phyloP scores from a whole-genome alignment of 2,888 invertebrate genomes.

The Thymelicus acteon region DNA sequence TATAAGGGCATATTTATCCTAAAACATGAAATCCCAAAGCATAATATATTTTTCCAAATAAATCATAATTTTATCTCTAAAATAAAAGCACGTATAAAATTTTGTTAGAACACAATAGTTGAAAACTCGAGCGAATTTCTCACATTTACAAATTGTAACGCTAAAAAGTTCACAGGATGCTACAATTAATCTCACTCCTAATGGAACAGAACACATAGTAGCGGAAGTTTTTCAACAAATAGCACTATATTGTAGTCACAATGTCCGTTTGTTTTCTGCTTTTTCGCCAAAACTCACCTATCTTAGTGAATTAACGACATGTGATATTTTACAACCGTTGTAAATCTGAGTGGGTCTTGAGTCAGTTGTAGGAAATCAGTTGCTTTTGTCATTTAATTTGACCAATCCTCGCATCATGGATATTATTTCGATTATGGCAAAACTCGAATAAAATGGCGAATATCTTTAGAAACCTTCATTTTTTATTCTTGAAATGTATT shows the following conservation, averaged over 20 bases:
- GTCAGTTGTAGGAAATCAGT: constrained; percentile 42
- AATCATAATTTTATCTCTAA: too few relatives aligned
- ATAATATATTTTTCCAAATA: too few relatives aligned
- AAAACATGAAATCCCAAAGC: too few relatives aligned
- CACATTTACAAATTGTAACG: constrained; percentile 1
- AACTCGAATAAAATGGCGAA: too few relatives aligned
- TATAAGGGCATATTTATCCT: too few relatives aligned
- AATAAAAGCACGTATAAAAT: too few relatives aligned
- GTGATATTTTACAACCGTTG: constrained; percentile 43
- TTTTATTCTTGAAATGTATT: too few relatives aligned
- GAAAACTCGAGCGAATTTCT: neutral
- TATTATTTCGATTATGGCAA: too few relatives aligned
- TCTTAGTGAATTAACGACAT: constrained; percentile 69
- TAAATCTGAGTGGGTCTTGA: constrained; percentile 39
- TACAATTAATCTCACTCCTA: constrained; percentile 39
- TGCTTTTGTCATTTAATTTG: constrained; percentile 16
- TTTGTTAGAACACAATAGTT: too few relatives aligned
- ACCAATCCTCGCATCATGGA: neutral
- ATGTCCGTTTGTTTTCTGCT: constrained; percentile 53
- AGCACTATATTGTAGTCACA: constrained; percentile 59
- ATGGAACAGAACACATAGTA: constrained; percentile 43
- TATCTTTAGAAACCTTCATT: too few relatives aligned
- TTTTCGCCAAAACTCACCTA: constrained; percentile 57
- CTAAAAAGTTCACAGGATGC: neutral
- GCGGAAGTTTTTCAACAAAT: constrained; percentile 43